Conservation (phyloP, 2,113 vertebrate species). For the Macrotis lagotis region DNA sequence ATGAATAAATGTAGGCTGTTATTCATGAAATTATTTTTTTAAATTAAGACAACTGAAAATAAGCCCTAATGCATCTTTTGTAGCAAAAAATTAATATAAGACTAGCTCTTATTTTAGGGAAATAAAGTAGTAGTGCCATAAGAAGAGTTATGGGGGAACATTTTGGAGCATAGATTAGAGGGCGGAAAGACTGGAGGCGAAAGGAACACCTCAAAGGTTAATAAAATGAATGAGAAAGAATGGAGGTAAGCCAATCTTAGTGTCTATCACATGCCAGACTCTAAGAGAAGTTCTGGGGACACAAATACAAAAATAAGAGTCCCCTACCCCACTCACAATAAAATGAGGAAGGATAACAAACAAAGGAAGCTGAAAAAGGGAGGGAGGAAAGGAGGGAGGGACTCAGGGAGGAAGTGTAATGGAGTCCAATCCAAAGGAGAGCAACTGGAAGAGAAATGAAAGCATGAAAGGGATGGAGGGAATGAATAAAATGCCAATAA, state of each 20-base stretch:
- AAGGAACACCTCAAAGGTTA: neutral
- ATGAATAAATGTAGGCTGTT: too few species aligned
- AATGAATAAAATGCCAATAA: neutral
- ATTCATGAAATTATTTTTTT: too few species aligned
- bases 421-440: neutral
- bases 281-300: neutral
- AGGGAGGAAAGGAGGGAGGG: too few species aligned
- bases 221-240: neutral
- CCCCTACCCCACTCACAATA: neutral
- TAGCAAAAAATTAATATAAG: too few species aligned
- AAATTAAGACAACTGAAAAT: too few species aligned
- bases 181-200: neutral
- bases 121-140: neutral
- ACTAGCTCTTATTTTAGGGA: too few species aligned
- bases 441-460: neutral
- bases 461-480: neutral
- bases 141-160: conserved; percentile 12
- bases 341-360: neutral
- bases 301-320: neutral
- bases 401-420: neutral
- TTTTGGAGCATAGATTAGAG: neutral
- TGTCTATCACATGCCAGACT: neutral
- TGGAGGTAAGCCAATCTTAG: neutral
- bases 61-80: too few species aligned
- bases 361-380: neutral